Evolutionary conservation across 2,113 vertebrate genomes (phyloP).

Genomic region (Dascyllus trimaculatus): DNA sequence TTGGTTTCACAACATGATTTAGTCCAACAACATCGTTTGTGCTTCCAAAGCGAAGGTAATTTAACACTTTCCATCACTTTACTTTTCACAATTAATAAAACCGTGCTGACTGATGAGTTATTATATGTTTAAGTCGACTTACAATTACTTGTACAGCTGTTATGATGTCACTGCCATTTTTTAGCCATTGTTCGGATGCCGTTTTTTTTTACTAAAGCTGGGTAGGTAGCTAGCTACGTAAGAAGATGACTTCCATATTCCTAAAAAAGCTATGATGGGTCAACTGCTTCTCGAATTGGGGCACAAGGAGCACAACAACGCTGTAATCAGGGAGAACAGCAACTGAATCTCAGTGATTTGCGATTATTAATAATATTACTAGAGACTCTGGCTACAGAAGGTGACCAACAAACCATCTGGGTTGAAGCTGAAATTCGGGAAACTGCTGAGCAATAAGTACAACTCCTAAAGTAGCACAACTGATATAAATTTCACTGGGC

Average conservation of each 20-base stretch:
- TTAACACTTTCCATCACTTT: too few species aligned
- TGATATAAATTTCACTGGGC: constrained; percentile 24
- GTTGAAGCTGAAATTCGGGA: not conserved
- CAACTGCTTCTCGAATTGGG: too few species aligned
- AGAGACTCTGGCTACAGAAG: constrained; percentile 5
- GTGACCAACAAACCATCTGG: not conserved
- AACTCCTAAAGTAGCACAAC: not conserved
- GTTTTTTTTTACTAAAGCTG: too few species aligned
- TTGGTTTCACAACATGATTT: constrained; percentile 2
- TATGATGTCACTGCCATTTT: too few species aligned
- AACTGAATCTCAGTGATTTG: not conserved
- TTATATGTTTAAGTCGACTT: not conserved
- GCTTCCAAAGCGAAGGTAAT: too few species aligned
- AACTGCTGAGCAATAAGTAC: constrained; percentile 33
- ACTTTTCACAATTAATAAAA: too few species aligned
- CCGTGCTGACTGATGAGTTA: not conserved
- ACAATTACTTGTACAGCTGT: not conserved
- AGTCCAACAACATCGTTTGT: too few species aligned
- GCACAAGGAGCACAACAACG: too few species aligned
- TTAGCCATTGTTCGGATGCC: too few species aligned
- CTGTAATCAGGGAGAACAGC: not conserved
- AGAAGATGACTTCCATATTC: too few species aligned
- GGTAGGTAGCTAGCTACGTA: too few species aligned
- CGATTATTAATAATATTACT: not conserved
- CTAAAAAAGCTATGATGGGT: too few species aligned